phyloP scores from a whole-genome alignment of 1,140 invertebrate species.

The Helicoverpa armigera region DNA sequence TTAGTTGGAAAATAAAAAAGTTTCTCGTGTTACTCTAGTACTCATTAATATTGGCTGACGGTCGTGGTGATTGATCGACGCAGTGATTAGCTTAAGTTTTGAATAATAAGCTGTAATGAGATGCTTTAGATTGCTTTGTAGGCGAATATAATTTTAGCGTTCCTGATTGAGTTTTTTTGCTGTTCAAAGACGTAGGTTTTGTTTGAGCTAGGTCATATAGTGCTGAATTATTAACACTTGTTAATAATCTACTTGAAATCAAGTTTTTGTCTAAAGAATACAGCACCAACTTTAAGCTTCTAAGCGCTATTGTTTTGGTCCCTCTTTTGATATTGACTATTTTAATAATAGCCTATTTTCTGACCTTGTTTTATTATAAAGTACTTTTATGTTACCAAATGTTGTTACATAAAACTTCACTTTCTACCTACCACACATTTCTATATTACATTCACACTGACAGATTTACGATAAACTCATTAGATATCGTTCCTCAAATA shows the following conservation, averaged over 20 bases:
- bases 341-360: no score
- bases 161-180: background rate
- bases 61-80: constrained; percentile 26
- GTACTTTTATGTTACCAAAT: background rate
- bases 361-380: no score
- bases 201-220: no score
- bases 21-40: constrained; percentile 8
- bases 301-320: no score
- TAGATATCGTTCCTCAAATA: background rate
- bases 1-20: constrained; percentile 30
- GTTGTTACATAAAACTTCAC: background rate
- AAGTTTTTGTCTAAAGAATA: no score
- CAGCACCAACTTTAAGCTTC: no score
- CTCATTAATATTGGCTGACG: constrained; percentile 26
- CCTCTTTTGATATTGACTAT: no score
- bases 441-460: background rate
- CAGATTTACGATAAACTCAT: background rate
- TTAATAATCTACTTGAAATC: no score
- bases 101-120: constrained; percentile 34
- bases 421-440: background rate
- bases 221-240: no score
- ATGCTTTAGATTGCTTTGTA: background rate
- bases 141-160: background rate
- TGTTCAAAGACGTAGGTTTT: no score
- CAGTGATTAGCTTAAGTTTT: constrained; percentile 20